Evolutionary conservation across 2,113 vertebrate genomes (phyloP).

Genomic region (Ornithorhynchus anatinus): DNA sequence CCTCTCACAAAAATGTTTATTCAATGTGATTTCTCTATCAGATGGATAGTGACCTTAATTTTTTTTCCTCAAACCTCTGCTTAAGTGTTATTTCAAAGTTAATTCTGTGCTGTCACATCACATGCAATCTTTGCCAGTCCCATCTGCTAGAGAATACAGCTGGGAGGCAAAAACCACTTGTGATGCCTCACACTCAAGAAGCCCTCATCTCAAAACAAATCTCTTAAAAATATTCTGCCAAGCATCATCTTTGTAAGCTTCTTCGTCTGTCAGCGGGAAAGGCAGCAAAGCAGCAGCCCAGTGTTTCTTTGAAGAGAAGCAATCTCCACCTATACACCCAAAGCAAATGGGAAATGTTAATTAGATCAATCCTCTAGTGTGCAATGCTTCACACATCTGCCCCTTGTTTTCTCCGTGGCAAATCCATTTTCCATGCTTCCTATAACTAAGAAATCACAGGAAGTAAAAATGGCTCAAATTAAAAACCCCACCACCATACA

Average conservation of each 20-base stretch:
- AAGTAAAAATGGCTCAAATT: constrained; percentile 48
- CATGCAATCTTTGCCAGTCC: constrained; percentile 30
- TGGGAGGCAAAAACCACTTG: constrained; percentile 58
- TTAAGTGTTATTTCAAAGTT: constrained; percentile 45
- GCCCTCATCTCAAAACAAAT: constrained; percentile 58
- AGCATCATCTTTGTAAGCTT: constrained; percentile 51
- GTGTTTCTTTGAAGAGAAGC: constrained; percentile 8
- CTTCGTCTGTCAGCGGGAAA: constrained; percentile 21
- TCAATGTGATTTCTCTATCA: constrained; percentile 48
- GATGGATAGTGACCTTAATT: constrained; percentile 40
- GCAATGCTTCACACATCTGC: constrained; percentile 25
- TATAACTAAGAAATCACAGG: constrained; percentile 34
- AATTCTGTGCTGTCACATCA: constrained; percentile 46
- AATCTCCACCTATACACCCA: constrained; percentile 1
- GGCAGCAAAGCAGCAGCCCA: constrained; percentile 14
- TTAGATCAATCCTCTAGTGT: constrained; percentile 48
- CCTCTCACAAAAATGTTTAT: constrained; percentile 58
- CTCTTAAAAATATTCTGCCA: constrained; percentile 65
- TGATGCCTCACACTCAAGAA: constrained; percentile 50
- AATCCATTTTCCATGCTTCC: constrained; percentile 43
- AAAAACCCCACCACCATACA: constrained; percentile 41
- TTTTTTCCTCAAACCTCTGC: constrained; percentile 51
- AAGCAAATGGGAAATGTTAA: constrained; percentile 53
- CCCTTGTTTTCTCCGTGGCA: constrained; percentile 32
- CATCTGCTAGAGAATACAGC: constrained; percentile 49